Evolutionary conservation across 2,888 invertebrate species (phyloP).

Genomic region (Cheiracanthium punctorium): DNA sequence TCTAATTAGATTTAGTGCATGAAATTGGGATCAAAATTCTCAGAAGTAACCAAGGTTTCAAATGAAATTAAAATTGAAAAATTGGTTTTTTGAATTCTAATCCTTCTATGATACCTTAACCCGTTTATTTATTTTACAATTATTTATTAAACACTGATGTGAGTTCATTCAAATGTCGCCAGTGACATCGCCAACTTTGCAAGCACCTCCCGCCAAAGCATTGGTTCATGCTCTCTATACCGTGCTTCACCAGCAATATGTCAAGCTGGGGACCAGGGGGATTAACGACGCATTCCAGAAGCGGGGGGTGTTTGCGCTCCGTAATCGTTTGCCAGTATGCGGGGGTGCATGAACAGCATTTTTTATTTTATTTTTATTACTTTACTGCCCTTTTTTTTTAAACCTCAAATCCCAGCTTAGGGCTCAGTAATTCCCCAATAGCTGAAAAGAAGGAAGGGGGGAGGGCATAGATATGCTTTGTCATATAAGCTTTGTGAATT

Average conservation of each 20-base stretch:
- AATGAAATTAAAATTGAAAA: too few relatives aligned
- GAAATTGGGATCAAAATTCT: too few relatives aligned
- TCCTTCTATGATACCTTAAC: too few relatives aligned
- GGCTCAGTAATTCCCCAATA: conserved; percentile 38
- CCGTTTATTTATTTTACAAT: neutral
- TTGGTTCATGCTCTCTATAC: neutral
- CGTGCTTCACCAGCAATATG: conserved; percentile 34
- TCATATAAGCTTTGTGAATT: conserved; percentile 36
- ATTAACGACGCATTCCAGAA: conserved; percentile 31
- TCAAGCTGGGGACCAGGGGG: conserved; percentile 18
- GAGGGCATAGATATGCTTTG: conserved; percentile 44
- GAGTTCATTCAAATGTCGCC: neutral
- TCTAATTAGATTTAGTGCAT: too few relatives aligned
- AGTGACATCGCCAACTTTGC: neutral
- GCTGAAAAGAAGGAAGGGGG: neutral
- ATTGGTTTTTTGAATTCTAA: too few relatives aligned
- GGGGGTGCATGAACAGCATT: conserved; percentile 23
- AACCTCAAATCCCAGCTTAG: conserved; percentile 45
- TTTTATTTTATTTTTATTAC: conserved; percentile 30
- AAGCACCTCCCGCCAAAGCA: neutral
- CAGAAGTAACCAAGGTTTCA: too few relatives aligned
- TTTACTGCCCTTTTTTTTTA: neutral
- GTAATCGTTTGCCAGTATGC: conserved; percentile 36
- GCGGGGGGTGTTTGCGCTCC: conserved; percentile 33
- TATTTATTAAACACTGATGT: neutral